A percentile compares a stretch with the other conserved stretches of the same genome.
phyloP scores from a whole-genome alignment of 1,140 invertebrate genomes.

The Matsumurasca onukii region DNA sequence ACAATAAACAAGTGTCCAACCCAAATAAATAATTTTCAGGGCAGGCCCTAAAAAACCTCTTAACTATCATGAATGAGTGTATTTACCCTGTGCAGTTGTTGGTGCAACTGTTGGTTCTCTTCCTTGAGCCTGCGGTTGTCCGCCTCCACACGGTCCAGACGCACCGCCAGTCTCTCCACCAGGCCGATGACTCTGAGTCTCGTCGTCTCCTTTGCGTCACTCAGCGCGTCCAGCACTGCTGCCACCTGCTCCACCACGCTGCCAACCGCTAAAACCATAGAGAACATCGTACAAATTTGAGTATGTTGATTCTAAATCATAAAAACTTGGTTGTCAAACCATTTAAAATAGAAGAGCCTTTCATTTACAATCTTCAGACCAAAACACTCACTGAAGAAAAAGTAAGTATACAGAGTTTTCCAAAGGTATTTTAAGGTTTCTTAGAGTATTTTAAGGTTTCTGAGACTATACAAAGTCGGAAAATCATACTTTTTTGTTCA shows the following conservation, averaged over 20 bases:
- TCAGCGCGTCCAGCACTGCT: constrained; percentile 44
- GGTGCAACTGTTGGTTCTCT: constrained; percentile 36
- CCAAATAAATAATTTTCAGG: constrained; percentile 11
- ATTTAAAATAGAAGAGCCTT: too few relatives aligned
- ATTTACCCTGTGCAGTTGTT: constrained; percentile 36
- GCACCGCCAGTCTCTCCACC: constrained; percentile 41
- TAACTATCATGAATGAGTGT: not conserved
- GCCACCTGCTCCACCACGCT: constrained; percentile 45
- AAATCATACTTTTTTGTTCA: too few relatives aligned
- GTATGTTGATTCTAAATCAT: too few relatives aligned
- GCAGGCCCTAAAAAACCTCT: not conserved
- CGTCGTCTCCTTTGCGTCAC: constrained; percentile 45
- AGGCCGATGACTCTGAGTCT: constrained; percentile 42
- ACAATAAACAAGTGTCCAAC: constrained; percentile 2
- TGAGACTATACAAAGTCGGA: too few relatives aligned
- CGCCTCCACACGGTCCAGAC: constrained; percentile 39
- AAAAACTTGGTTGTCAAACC: too few relatives aligned
- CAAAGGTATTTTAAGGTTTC: too few relatives aligned
- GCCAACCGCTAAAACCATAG: constrained; percentile 28
- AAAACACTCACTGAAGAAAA: too few relatives aligned
- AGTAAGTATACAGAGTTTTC: too few relatives aligned
- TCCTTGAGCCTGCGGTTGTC: constrained; percentile 36
- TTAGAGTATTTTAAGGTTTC: too few relatives aligned
- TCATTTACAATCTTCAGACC: too few relatives aligned
- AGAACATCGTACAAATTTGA: too few relatives aligned